These are phyloP conservation scores for Dunckerocampus dactyliophorus DNA, from an alignment of 2,113 vertebrate genomes.

Conservation along the genomic window DNA sequence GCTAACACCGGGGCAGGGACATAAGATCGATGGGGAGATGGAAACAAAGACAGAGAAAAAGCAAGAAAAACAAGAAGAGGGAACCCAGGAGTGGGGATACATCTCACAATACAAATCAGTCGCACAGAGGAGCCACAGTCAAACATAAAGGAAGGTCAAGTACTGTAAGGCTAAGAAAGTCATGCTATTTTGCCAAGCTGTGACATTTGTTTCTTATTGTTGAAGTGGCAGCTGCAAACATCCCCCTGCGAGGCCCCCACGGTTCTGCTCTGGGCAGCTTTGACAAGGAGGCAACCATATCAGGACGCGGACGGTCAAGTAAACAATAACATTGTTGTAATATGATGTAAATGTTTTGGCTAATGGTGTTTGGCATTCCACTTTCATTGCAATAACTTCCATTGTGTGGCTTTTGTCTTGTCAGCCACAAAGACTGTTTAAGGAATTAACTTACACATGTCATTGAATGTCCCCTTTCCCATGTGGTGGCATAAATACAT, in stretches of 20 bases:
- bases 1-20: conserved; percentile 51
- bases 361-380: conserved; percentile 87
- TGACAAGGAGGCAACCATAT: conserved; percentile 92
- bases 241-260: conserved; percentile 82
- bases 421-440: conserved; percentile 70
- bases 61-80: conserved; percentile 19
- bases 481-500: conserved; percentile 64
- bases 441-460: conserved; percentile 60
- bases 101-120: conserved; percentile 45
- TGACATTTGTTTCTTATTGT: conserved; percentile 93
- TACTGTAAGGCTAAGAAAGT: conserved; percentile 70
- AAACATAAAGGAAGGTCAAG: conserved; percentile 68
- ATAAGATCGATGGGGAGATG: conserved; percentile 55
- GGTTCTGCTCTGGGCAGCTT: conserved; percentile 71
- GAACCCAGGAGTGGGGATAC: conserved; percentile 25
- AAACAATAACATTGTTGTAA: conserved; percentile 98
- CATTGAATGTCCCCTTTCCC: conserved; percentile 47
- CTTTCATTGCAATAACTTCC: conserved; percentile 71
- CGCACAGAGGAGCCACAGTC: conserved; percentile 48
- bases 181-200: conserved; percentile 76
- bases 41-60: conserved; percentile 46
- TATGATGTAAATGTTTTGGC: conserved; percentile 87
- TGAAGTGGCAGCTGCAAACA: conserved; percentile 81
- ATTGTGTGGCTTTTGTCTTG: conserved; percentile 46
- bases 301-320: conserved; percentile 94